Evolutionary conservation across 2,888 invertebrate species (phyloP).

Genomic region (Diaperis boleti): DNA sequence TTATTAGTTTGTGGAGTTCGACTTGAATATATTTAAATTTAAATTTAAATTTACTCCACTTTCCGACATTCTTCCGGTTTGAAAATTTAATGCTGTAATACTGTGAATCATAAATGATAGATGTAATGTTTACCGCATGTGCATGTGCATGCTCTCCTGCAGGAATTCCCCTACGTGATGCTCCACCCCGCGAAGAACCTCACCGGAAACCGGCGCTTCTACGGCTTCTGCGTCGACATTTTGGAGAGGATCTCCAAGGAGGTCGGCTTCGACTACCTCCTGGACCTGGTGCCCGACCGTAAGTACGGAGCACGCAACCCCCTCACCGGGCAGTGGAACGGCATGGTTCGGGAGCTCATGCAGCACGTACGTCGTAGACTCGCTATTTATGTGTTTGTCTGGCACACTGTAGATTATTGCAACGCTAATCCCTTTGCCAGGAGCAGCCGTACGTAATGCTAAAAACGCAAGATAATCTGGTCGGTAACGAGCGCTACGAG

Average conservation of each 20-base stretch:
- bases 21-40: no score
- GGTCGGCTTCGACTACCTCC: constrained; percentile 78
- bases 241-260: constrained; percentile 75
- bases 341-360: constrained; percentile 78
- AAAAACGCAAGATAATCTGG: constrained; percentile 66
- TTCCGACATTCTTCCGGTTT: no score
- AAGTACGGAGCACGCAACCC: constrained; percentile 76
- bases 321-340: constrained; percentile 75
- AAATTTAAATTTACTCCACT: no score
- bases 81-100: no score
- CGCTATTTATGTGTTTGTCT: no score
- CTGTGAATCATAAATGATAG: neutral
- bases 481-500: constrained; percentile 76
- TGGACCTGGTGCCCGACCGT: constrained; percentile 78
- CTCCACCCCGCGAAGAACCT: constrained; percentile 77
- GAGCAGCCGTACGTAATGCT: constrained; percentile 66
- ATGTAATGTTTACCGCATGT: constrained; percentile 45
- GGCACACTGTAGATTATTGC: neutral
- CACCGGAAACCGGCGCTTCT: constrained; percentile 80
- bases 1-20: no score
- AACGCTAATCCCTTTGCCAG: constrained; percentile 52
- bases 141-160: constrained; percentile 45
- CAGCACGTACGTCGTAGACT: constrained; percentile 78
- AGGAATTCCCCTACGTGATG: constrained; percentile 83
- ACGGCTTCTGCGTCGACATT: constrained; percentile 84